These are phyloP conservation scores for Drosophila littoralis DNA, from an alignment of 1,140 invertebrate species.

Conservation along the genomic window DNA sequence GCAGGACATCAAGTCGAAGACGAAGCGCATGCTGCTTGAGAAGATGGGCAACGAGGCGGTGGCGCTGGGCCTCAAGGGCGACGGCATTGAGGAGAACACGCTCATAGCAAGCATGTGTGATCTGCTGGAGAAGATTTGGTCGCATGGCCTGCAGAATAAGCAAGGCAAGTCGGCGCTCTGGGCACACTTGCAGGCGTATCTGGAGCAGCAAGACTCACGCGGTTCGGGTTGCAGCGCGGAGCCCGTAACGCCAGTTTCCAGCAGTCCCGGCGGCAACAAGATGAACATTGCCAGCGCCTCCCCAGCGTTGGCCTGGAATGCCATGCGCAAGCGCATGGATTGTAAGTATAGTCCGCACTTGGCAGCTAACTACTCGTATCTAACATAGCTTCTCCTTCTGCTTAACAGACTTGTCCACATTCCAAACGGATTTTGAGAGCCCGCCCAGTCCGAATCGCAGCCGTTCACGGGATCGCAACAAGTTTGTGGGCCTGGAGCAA, in stretches of 20 bases:
- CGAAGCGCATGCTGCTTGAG: slow-evolving; percentile 98
- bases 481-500: slow-evolving; percentile 86
- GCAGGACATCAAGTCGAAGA: slow-evolving; percentile 95
- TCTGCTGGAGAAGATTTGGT: slow-evolving; percentile 98
- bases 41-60: slow-evolving; percentile 97
- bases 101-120: slow-evolving; percentile 98
- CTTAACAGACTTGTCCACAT: slow-evolving; percentile 89
- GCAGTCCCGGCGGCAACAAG: slow-evolving; percentile 58
- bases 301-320: slow-evolving; percentile 95
- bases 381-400: background rate
- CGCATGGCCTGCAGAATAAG: slow-evolving; percentile 97
- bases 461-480: slow-evolving; percentile 85
- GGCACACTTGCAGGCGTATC: slow-evolving; percentile 95
- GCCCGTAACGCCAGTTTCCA: slow-evolving; percentile 84
- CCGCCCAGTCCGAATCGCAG: slow-evolving; percentile 85
- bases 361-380: no score
- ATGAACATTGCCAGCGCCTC: slow-evolving; percentile 83
- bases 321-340: slow-evolving; percentile 94
- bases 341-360: slow-evolving; percentile 88
- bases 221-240: slow-evolving; percentile 59
- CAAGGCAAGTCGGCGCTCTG: slow-evolving; percentile 98
- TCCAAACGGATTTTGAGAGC: slow-evolving; percentile 88
- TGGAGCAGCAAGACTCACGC: slow-evolving; percentile 93
- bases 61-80: slow-evolving; percentile 88
- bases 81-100: slow-evolving; percentile 97